A percentile compares a stretch with the other conserved stretches of the same genome.
Evolutionary conservation across 1,140 invertebrate species (phyloP).

Genomic region (Tetraneura akinire): DNA sequence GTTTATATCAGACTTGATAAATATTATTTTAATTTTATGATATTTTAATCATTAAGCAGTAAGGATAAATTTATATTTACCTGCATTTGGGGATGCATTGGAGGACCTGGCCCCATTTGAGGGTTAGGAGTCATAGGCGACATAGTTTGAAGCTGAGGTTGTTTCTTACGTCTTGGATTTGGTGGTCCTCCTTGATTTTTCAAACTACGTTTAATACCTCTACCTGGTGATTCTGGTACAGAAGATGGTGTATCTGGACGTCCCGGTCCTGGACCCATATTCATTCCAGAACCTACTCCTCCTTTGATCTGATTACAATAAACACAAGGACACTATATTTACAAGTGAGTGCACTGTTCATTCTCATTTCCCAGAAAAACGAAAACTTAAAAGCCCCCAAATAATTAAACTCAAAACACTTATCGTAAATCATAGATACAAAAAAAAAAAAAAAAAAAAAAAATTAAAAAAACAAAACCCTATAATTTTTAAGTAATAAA

Average conservation of each 20-base stretch:
- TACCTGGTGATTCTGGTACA: slow-evolving; percentile 55
- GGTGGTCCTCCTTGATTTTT: slow-evolving; percentile 53
- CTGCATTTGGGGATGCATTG: slow-evolving; percentile 54
- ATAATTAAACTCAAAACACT: slow-evolving; percentile 43
- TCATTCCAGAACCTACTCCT: slow-evolving; percentile 61
- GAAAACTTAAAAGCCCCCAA: slow-evolving; percentile 48
- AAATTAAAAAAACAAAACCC: too few relatives aligned
- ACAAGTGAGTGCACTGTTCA: slow-evolving; percentile 55
- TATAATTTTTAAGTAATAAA: not conserved
- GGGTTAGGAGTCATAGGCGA: slow-evolving; percentile 52
- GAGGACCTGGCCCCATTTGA: slow-evolving; percentile 38
- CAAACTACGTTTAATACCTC: slow-evolving; percentile 57
- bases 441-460: too few relatives aligned
- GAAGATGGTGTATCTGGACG: slow-evolving; percentile 58
- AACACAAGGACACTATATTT: slow-evolving; percentile 58
- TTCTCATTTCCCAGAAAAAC: slow-evolving; percentile 48
- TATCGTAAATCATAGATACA: slow-evolving; percentile 42
- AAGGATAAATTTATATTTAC: slow-evolving; percentile 35
- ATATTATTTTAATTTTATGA: too few relatives aligned
- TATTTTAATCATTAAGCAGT: too few relatives aligned
- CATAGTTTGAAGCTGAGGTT: slow-evolving; percentile 55
- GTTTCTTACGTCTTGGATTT: slow-evolving; percentile 55
- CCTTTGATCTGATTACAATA: slow-evolving; percentile 61
- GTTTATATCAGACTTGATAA: too few relatives aligned
- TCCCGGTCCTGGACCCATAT: slow-evolving; percentile 63